Percentiles rank a stretch among this genome's conserved stretches.
Evolutionary conservation across 2,113 vertebrate genomes (phyloP).

Genomic region (Gnathonemus longibarbis): DNA sequence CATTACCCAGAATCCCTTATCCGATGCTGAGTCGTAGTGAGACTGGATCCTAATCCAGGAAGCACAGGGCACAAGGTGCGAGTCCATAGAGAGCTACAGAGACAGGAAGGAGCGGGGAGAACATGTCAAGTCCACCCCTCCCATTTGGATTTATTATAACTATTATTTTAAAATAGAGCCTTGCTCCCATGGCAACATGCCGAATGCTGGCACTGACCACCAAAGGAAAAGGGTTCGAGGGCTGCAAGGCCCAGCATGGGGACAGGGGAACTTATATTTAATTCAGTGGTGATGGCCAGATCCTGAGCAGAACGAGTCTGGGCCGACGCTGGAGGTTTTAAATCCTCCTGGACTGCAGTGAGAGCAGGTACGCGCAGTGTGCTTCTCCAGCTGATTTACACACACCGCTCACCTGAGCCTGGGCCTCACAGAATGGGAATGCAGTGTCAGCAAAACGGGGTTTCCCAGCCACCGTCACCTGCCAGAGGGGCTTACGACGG

Average conservation of each 20-base stretch:
- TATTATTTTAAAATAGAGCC: background rate
- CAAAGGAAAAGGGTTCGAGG: background rate
- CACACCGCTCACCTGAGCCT: background rate
- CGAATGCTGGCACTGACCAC: background rate
- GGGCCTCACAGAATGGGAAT: background rate
- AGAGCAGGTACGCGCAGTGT: background rate
- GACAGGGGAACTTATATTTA: background rate
- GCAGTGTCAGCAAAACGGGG: background rate
- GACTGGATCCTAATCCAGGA: background rate
- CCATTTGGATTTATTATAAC: background rate
- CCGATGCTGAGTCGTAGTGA: background rate
- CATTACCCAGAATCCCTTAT: background rate
- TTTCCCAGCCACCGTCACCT: background rate
- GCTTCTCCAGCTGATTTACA: background rate
- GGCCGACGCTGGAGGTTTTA: background rate
- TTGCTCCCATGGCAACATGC: slow-evolving; percentile 13
- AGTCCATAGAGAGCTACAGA: background rate
- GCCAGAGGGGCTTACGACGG: background rate
- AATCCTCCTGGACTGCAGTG: background rate
- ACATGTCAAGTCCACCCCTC: background rate
- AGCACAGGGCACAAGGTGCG: background rate
- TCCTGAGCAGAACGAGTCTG: background rate
- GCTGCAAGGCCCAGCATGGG: background rate
- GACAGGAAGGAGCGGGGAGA: background rate
- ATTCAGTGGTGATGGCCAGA: background rate